These are phyloP conservation scores for Perithous albicinctus DNA, from an alignment of 2,888 invertebrate genomes.

Conservation along the genomic window DNA sequence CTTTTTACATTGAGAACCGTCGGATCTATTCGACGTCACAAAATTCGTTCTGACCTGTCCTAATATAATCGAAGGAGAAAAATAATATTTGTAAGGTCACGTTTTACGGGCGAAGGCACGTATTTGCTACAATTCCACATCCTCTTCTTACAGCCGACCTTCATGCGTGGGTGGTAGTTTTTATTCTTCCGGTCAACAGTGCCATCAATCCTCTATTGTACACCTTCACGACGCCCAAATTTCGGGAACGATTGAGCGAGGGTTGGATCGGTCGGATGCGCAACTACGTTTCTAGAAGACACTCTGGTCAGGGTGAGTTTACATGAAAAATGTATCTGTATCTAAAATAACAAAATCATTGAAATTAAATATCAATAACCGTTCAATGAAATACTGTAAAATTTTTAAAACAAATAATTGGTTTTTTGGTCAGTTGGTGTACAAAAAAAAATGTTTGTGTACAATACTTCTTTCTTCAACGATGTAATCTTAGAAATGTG, in stretches of 20 bases:
- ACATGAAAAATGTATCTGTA: neutral
- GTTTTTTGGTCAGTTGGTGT: too few species aligned
- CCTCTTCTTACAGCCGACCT: conserved; percentile 86
- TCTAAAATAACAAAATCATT: neutral
- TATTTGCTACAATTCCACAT: conserved; percentile 22
- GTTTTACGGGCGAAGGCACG: conserved; percentile 21
- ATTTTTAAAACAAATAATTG: too few species aligned
- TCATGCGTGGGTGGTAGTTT: conserved; percentile 89
- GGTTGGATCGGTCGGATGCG: conserved; percentile 77
- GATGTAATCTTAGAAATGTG: too few species aligned
- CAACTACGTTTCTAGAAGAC: conserved; percentile 71
- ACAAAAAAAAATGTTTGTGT: too few species aligned
- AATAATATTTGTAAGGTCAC: conserved; percentile 28
- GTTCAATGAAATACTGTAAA: neutral
- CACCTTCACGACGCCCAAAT: conserved; percentile 89
- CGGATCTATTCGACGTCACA: conserved; percentile 57
- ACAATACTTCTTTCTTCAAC: too few species aligned
- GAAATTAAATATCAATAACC: neutral
- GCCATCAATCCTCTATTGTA: conserved; percentile 89
- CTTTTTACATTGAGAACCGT: conserved; percentile 45
- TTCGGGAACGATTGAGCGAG: conserved; percentile 85
- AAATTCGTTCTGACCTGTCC: neutral
- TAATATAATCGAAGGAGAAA: neutral
- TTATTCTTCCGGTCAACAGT: conserved; percentile 89
- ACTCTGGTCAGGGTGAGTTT: conserved; percentile 73